phyloP scores from a whole-genome alignment of 2,888 invertebrate genomes.

The Drosophila leonis region DNA sequence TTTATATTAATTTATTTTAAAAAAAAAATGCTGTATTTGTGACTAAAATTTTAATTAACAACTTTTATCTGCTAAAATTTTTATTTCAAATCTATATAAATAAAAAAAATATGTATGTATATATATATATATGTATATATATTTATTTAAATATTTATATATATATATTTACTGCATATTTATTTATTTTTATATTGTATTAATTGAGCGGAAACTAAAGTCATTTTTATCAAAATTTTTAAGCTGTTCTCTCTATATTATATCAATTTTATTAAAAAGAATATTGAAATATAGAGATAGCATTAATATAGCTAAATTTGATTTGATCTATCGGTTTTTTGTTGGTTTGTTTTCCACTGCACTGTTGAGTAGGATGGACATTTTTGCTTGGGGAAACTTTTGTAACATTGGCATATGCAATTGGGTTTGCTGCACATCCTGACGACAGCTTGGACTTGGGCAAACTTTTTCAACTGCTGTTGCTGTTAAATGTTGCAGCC shows the following conservation, averaged over 20 bases:
- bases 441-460: conserved; percentile 79
- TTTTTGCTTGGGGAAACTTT: conserved; percentile 61
- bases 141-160: too few species aligned
- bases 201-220: neutral
- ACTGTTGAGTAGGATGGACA: conserved; percentile 31
- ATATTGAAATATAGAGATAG: neutral
- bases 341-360: conserved; percentile 36
- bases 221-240: neutral
- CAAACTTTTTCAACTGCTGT: conserved; percentile 64
- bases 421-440: conserved; percentile 81
- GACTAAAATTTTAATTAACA: too few species aligned
- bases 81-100: too few species aligned
- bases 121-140: too few species aligned
- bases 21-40: too few species aligned
- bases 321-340: neutral
- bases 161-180: too few species aligned
- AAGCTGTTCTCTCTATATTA: neutral
- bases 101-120: neutral
- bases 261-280: neutral
- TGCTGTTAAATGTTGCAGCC: conserved; percentile 74
- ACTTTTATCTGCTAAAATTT: too few species aligned
- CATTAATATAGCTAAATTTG: conserved; percentile 4
- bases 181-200: too few species aligned
- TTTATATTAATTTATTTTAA: too few species aligned
- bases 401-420: conserved; percentile 78